Conservation (phyloP, 2,113 vertebrate genomes). For the Microcebus murinus region DNA sequence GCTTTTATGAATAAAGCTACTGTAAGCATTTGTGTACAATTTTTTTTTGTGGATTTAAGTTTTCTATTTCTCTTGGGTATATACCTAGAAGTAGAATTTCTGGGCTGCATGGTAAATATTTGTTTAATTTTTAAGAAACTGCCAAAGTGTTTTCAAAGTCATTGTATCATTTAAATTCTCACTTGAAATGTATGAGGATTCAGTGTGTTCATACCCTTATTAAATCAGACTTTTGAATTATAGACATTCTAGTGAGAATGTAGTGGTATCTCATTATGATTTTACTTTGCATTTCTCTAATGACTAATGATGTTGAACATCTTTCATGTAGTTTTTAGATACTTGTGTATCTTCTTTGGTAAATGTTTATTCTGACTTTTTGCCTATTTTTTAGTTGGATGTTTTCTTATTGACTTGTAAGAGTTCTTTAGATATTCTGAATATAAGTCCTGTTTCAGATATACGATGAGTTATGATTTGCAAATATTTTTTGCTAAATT, state of each 20-base stretch:
- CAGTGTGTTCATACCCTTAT: background rate
- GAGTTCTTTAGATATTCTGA: background rate
- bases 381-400: background rate
- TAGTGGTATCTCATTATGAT: background rate
- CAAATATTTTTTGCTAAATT: background rate
- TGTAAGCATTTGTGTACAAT: background rate
- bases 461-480: background rate
- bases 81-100: background rate
- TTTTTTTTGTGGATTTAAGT: background rate
- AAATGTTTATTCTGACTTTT: background rate
- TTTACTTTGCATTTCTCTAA: background rate
- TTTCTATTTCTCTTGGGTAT: background rate
- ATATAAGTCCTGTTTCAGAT: background rate
- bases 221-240: background rate
- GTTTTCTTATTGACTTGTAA: background rate
- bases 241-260: background rate
- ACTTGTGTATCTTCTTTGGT: background rate
- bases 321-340: background rate
- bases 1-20: background rate
- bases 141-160: background rate
- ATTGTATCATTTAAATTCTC: background rate
- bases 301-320: background rate
- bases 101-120: background rate
- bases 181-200: background rate
- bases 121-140: slow-evolving; percentile 27